Evolutionary conservation across 2,113 vertebrate species (phyloP), one percentile per base, ranked within the genome.

Genomic region (Lota lota): DNA sequence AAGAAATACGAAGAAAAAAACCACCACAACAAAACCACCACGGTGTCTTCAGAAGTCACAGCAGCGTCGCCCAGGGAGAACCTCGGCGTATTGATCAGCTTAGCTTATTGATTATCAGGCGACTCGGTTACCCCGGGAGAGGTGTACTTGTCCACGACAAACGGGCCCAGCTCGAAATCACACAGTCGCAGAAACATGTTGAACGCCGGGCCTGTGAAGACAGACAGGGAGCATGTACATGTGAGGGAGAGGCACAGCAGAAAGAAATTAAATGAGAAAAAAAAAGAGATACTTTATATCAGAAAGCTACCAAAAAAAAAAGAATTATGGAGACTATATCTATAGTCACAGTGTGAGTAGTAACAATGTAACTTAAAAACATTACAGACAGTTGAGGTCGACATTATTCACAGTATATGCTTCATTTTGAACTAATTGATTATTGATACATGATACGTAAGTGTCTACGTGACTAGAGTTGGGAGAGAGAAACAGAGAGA

Each of bases 101-200:
- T 11, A 47, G 8, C 40, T 5, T 79, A 79, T 72, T 82, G 80
- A 85, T 84, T 75, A 73, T 85, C 58, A 73, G 71, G 77, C 73
- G 82, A 64, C 61, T 47, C 10, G 40, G 75, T 90, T 91, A 95
- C 93, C 88, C 94, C 94, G 36, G 94, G 93, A 74, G 93, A 92
- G 1, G 94, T 94, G 75, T 93, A 94, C 80, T 94, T 94, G 88
- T 94, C 91, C 79, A 94, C 92, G 70, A 89, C 85, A 77, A 94
- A 94, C 20, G 93, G 93, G 24, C 94, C 94, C 71, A 95, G 70
- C 60, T 83, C 88, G 85, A 95, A 94, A 85, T 94, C 88, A 77
- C 93, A 93, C 78, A 94, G 85, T 36, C 92, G 86, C 79, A 95
- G 85, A 85, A 95, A 95, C 74, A 95, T 82, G 82, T 95, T 95